Base-by-base conservation (phyloP, 2,888 invertebrate genomes). In the Rambutsinella grinnellia region DNA sequence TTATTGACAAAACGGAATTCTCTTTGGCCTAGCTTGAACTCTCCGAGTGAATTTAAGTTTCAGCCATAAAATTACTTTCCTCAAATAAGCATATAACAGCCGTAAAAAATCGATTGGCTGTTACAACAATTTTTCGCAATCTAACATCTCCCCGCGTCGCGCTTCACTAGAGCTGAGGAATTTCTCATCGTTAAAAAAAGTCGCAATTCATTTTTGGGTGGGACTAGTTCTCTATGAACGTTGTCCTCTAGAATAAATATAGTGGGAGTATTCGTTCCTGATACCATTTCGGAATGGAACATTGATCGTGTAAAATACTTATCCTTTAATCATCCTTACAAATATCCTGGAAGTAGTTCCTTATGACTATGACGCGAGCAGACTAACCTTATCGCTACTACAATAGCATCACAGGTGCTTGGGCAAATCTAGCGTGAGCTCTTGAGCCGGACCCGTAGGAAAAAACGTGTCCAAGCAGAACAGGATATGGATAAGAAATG, bases 111-210 rank as follows among this genome's bases (percentile, higher is more conserved):
- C 36, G 36, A 36, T 36, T 36, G 36, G n/a, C 36, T 13, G 36
- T 13, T 36, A 36, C 36, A 36, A 36, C 36, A 36, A 8, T 13
- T 8, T 36, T 36, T 13, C 36, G 13, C 36, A 36, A 8, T 13
- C 5, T 36, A 8, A 8, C 36, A 13, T 36, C 36, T 36, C 36
- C 36, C 19, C 47, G 10, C 69, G 60, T 70, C 61, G 54, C 62
- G 54, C 56, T 13, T 53, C 60, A 62, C 56, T 70, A 17, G 69
- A 51, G 28, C 23, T 10, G 19, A 24, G 68, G 60, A 60, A 69
- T 57, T 66, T 67, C n/a, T 36, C 19, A 21, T 21, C 13, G 27
- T 58, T 60, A 17, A 60, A 47, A 46, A 57, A 57, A 27, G 17
- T 28, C 58, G 6, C 24, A 17, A 67, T 13, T 28, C 6, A 13